A percentile compares a stretch with the other conserved stretches of the same genome.
Conservation (phyloP, 1,140 invertebrate genomes). For the Heliothis subflexa region DNA sequence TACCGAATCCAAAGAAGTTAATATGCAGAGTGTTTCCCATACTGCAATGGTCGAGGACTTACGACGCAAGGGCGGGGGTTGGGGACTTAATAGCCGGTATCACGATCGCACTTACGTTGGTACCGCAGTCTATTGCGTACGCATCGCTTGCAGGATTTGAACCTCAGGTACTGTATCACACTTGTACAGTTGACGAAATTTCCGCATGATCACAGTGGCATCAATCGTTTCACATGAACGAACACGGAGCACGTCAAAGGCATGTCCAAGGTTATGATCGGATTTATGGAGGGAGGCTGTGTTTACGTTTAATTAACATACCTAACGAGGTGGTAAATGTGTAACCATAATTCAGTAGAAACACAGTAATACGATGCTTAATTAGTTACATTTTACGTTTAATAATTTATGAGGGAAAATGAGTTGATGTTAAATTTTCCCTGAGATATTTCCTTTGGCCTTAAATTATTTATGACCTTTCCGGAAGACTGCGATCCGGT, state of each 20-base stretch:
- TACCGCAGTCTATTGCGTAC: conserved; percentile 93
- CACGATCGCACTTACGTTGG: conserved; percentile 93
- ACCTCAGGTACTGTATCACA: conserved; percentile 87
- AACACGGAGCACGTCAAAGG: conserved; percentile 12
- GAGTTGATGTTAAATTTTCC: background rate
- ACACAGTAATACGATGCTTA: background rate
- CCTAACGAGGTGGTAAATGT: background rate
- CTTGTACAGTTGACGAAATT: conserved; percentile 42
- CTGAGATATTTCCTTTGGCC: conserved; percentile 11
- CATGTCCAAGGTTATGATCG: conserved; percentile 13
- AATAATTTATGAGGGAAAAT: conserved; percentile 21
- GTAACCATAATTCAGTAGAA: background rate
- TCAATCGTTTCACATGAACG: conserved; percentile 41
- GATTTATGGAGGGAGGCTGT: conserved; percentile 18
- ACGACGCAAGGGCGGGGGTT: conserved; percentile 87
- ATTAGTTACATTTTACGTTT: background rate
- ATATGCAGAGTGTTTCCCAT: conserved; percentile 73
- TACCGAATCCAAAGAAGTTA: conserved; percentile 62
- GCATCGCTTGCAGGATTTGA: conserved; percentile 91
- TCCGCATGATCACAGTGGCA: conserved; percentile 23
- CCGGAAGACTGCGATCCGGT: background rate
- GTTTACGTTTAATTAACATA: conserved; percentile 2
- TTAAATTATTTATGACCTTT: conserved; percentile 20
- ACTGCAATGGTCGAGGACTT: conserved; percentile 83
- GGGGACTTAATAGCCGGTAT: conserved; percentile 94